Base-by-base conservation (phyloP, 2,797 vertebrate genomes). In the Odontamblyopus rebecca region DNA sequence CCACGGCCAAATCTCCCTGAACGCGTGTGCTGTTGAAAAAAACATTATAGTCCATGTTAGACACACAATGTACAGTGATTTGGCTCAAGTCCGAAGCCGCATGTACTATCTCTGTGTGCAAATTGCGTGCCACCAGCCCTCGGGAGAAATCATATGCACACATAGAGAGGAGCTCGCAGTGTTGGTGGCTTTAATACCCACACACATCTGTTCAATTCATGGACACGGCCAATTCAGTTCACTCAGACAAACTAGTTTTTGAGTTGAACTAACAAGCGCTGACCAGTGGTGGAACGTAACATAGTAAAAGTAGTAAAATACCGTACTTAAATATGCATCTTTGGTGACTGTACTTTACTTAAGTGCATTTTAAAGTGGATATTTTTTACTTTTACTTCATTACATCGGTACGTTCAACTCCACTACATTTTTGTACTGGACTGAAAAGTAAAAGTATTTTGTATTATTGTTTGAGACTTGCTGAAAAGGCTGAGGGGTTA, bases 51-150 rank as follows among this genome's bases (percentile, higher is more conserved):
- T n/a, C 35, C 8, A 61, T 61, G 60, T 8, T 35, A 38, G 32
- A 63, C 61, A 26, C 35, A 63, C 61, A 44, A 44, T 41, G 19
- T 27, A 63, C 5, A 41, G 32, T 63, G 32, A 41, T 63, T 63
- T 63, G 35, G 61, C 61, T 5, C 35, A n/a, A 38, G 30, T 61
- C 16, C 30, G 15, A 29, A 30, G 15, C 4, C 23, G 29, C 27
- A 16, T 35, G 32, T 19, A 35, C 59, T 16, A 19, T 35, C 6
- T 63, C 23, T 23, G 19, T n/a, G 19, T 41, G 35, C 23, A 23
- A 63, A 61, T 32, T 61, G 18, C 30, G 11, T 32, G 60, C 30
- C 60, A n/a, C 1, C 60, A 11, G 32, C 35, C 19, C 26, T 63
- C 61, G 23, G 23, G 35, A n/a, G 1, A n/a, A 61, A 63, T 12